Percentiles rank a stretch among this genome's conserved stretches.
phyloP scores from a whole-genome alignment of 2,888 invertebrate genomes.

The Amaurobius ferox region DNA sequence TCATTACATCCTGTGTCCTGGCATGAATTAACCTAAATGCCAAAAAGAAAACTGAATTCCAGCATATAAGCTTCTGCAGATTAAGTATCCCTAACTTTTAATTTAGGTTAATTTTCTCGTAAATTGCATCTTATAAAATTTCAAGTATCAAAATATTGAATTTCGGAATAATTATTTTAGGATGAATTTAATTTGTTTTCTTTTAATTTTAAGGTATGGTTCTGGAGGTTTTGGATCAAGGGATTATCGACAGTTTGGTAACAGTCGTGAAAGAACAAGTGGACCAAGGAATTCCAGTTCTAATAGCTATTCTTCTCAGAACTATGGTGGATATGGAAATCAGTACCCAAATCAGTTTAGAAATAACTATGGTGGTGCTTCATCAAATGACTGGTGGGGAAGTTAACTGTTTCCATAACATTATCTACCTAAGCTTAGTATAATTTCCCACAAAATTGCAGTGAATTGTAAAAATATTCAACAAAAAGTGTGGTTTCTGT shows the following conservation, averaged over 20 bases:
- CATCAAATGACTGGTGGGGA: constrained; percentile 74
- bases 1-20: too few relatives aligned
- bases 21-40: too few relatives aligned
- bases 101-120: too few relatives aligned
- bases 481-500: background rate
- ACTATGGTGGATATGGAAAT: constrained; percentile 70
- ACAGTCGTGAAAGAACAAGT: constrained; percentile 52
- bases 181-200: background rate
- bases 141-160: too few relatives aligned
- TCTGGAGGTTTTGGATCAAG: constrained; percentile 79
- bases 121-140: too few relatives aligned
- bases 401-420: constrained; percentile 52
- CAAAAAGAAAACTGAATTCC: too few relatives aligned
- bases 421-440: background rate
- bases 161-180: too few relatives aligned
- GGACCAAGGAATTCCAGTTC: constrained; percentile 58
- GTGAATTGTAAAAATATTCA: background rate
- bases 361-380: constrained; percentile 73
- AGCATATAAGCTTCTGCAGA: too few relatives aligned
- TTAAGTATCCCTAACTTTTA: too few relatives aligned
- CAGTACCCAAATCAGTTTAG: constrained; percentile 71
- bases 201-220: constrained; percentile 70
- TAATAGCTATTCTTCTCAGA: constrained; percentile 58
- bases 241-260: constrained; percentile 79
- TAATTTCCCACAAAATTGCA: background rate